These are phyloP conservation scores for Machaerirhynchus nigripectus DNA, from an alignment of 2,113 vertebrate species.

Conservation along the genomic window DNA sequence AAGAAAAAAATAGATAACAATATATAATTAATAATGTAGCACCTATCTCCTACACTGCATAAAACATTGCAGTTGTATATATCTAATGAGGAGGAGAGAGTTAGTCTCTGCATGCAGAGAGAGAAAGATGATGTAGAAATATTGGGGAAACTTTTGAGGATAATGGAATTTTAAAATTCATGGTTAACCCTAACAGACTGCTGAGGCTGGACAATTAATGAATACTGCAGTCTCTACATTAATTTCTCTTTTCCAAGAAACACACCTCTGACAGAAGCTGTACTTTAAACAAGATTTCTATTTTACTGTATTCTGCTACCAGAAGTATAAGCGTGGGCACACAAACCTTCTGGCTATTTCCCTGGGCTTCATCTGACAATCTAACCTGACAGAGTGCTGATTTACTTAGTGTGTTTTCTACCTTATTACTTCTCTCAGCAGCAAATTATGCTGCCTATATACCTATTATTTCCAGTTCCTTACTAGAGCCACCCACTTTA, in stretches of 20 bases:
- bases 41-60: not conserved
- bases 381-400: not conserved
- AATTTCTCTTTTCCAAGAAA: not conserved
- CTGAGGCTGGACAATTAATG: not conserved
- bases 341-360: not conserved
- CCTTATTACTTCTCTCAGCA: not conserved
- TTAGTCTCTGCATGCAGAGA: not conserved
- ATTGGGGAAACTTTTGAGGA: not conserved
- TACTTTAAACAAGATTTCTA: not conserved
- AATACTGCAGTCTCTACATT: not conserved
- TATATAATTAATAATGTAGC: not conserved
- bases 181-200: not conserved
- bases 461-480: not conserved
- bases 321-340: not conserved
- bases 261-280: accelerated
- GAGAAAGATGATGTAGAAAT: not conserved
- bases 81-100: not conserved
- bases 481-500: not conserved
- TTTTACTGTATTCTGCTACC: not conserved
- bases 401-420: not conserved
- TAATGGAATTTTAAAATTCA: not conserved
- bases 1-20: not conserved
- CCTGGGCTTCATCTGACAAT: not conserved
- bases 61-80: not conserved
- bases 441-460: not conserved